Evolutionary conservation across 2,888 invertebrate species (phyloP), one percentile per base, ranked within the genome.

Genomic region (Pyrgus malvae): DNA sequence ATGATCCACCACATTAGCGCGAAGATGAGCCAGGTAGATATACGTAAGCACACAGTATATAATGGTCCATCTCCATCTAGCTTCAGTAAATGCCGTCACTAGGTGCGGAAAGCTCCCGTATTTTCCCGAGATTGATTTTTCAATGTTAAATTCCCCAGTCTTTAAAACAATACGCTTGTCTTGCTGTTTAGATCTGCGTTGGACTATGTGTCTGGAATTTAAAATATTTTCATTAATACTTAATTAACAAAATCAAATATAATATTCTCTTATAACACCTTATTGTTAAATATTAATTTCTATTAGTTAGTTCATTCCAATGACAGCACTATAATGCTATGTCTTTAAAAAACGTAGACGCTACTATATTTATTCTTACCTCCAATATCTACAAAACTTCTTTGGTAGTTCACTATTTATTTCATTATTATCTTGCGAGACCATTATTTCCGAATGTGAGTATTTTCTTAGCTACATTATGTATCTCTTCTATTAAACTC

Each of bases 1-100:
- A 98, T 98, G 38, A 96, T 81, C 95, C 96, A 98, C 97, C 98
- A 98, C 56, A 97, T 90, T 17, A 94, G 90, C 0, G 97, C 97
- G 78, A 98, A 98, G 12, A 93, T 86, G 41, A 97, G 80, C 98
- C 98, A 98, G 14, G 96, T 95, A 7, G 95, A 83, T 31, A 97
- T 91, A 77, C 97, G 98, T 48, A 57, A 96, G 80, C n/a, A 95
- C 93, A 78, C 97, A 97, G 53, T 96, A 94, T 19, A 96, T 72
- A 25, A 98, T 80, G 3, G 97, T 97, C 95, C 96, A 97, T 38
- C 97, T 92, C 98, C 98, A 98, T 80, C 94, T 93, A 0, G 95
- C 93, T 79, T 96, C 95, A 17, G 97, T 93, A 60, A 97, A 84
- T 0, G 93, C 93, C 4, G 95, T 95, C 80, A 96, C 96, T 56